Evolutionary conservation across 2,113 vertebrate species (phyloP).

Genomic region (Neogobius melanostomus): DNA sequence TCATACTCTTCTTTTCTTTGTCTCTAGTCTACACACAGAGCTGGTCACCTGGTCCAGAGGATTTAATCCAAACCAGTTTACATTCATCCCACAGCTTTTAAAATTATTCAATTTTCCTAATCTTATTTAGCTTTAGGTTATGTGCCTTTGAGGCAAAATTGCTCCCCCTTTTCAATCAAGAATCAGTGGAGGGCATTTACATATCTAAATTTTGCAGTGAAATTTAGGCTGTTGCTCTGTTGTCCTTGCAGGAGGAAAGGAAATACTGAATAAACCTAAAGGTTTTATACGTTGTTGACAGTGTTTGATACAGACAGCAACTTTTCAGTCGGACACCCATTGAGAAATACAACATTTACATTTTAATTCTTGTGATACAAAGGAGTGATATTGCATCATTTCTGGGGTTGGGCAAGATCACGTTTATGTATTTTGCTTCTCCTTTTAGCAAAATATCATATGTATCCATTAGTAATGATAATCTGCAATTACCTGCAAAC

Average conservation of each 20-base stretch:
- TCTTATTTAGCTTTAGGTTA: slow-evolving; percentile 84
- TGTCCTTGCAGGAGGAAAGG: slow-evolving; percentile 66
- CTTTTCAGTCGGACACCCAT: slow-evolving; percentile 57
- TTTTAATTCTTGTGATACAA: slow-evolving; percentile 53
- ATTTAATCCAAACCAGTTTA: slow-evolving; percentile 80
- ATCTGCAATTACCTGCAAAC: slow-evolving; percentile 67
- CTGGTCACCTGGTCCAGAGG: slow-evolving; percentile 75
- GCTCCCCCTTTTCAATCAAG: slow-evolving; percentile 76
- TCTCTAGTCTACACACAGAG: slow-evolving; percentile 62
- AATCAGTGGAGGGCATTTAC: slow-evolving; percentile 78
- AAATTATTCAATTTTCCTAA: slow-evolving; percentile 85
- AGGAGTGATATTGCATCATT: slow-evolving; percentile 25
- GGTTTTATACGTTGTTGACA: slow-evolving; percentile 57
- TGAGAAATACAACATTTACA: slow-evolving; percentile 66
- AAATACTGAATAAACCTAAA: slow-evolving; percentile 55
- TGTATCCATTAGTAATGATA: background rate
- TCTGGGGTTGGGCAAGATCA: background rate
- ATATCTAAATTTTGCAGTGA: slow-evolving; percentile 76
- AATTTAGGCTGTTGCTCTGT: slow-evolving; percentile 71
- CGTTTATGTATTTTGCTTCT: background rate
- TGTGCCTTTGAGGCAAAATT: slow-evolving; percentile 80
- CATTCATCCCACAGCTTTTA: slow-evolving; percentile 81
- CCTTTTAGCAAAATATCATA: background rate
- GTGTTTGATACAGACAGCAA: slow-evolving; percentile 80
- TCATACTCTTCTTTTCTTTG: slow-evolving; percentile 58